Evolutionary conservation across 2,113 vertebrate species (phyloP), one percentile per base, ranked within the genome.

Genomic region (Sterna hirundo): DNA sequence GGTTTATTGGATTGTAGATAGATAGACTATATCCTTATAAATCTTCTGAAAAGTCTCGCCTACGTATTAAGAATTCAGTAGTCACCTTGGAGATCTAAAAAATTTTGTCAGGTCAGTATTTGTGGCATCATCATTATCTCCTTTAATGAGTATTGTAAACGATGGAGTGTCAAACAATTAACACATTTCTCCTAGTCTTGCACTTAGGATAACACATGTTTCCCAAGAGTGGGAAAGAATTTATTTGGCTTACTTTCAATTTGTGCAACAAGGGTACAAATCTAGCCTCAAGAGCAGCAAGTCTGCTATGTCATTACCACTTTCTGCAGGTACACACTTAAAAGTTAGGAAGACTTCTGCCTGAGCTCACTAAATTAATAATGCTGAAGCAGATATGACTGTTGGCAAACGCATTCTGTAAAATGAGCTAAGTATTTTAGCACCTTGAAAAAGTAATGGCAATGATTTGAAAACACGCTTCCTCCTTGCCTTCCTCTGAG

Each of bases 141-240:
- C 84, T 95, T 75, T 97, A 96, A 95, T 89, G 95, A 97, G 76
- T 62, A 58, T 5, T 93, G 87, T 75, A 89, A 95, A 69, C 85
- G 93, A 86, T 69, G 89, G 94, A 72, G 74, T 91, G 91, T 93
- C 95, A 93, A 96, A 95, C 93, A 97, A 91, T 96, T 97, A 97
- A 96, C 97, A 97, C 96, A 20, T 97, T 97, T 88, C 89, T 89
- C 29, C 76, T 69, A 60, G 93, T 94, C 81, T 95, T 96, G 87
- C 91, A 86, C 93, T 82, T 90, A 19, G 38, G 62, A 80, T 94
- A 91, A 80, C 93, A 96, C 93, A 74, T 94, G 94, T 83, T 95
- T 88, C 95, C 93, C 94, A 70, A 15, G 93, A 92, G 86, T 51
- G 68, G 66, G 34, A 80, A 89, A 72, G 82, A 77, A 70, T 80